Evolutionary conservation across 2,113 vertebrate genomes (phyloP).

Genomic region (Toxostoma redivivum): DNA sequence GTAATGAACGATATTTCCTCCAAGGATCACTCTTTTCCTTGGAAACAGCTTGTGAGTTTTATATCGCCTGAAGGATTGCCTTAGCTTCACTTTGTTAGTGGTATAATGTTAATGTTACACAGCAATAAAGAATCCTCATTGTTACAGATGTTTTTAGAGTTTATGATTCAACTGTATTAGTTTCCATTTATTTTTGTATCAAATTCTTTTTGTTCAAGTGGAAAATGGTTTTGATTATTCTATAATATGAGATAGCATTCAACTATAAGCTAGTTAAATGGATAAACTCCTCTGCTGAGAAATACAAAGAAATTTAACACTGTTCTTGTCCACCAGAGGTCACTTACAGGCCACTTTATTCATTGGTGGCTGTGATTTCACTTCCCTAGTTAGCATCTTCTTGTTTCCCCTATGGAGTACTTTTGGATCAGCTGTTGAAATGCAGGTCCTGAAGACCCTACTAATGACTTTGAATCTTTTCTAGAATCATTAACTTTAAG

Average conservation of each 20-base stretch:
- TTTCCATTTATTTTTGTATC: neutral
- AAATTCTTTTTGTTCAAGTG: neutral
- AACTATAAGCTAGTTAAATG: neutral
- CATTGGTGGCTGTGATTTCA: neutral
- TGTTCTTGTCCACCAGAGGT: slow-evolving; percentile 45
- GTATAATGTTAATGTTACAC: neutral
- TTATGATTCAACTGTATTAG: neutral
- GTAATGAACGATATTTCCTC: neutral
- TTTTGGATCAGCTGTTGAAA: neutral
- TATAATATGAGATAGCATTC: neutral
- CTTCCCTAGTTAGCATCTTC: neutral
- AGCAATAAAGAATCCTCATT: neutral
- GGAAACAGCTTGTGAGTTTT: neutral
- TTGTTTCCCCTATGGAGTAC: rapidly evolving
- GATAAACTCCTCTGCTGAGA: neutral
- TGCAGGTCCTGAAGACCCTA: neutral
- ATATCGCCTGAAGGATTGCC: neutral
- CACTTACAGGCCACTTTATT: neutral
- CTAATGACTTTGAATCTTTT: neutral
- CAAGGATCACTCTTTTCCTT: neutral
- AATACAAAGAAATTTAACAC: neutral
- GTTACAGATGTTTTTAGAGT: neutral
- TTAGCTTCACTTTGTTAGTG: neutral
- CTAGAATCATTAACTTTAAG: neutral
- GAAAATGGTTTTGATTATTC: neutral